These are phyloP conservation scores for Lamellibrachia satsuma DNA, from an alignment of 2,888 invertebrate genomes.

Conservation along the genomic window DNA sequence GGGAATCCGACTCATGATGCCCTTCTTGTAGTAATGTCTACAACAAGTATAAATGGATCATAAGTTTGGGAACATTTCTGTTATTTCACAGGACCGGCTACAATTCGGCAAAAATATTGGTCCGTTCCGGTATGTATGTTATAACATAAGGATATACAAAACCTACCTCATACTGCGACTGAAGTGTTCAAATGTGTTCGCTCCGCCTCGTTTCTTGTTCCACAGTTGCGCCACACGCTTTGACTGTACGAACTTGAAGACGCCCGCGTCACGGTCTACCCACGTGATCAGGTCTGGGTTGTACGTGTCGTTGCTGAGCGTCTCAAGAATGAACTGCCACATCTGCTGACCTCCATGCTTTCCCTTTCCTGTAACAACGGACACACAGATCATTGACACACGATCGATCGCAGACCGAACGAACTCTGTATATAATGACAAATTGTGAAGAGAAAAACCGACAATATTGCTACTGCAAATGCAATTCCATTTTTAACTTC, in stretches of 20 bases:
- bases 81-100: too few species aligned
- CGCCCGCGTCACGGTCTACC: slow-evolving; percentile 84
- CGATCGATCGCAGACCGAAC: too few species aligned
- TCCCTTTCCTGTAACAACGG: not conserved
- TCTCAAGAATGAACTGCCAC: slow-evolving; percentile 87
- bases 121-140: too few species aligned
- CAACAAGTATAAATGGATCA: slow-evolving; percentile 24
- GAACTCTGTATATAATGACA: not conserved
- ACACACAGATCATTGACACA: not conserved
- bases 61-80: not conserved
- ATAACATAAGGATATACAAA: slow-evolving; percentile 65
- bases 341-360: slow-evolving; percentile 63
- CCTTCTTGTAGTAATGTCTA: slow-evolving; percentile 62
- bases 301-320: slow-evolving; percentile 78
- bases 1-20: slow-evolving; percentile 58
- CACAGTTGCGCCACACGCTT: slow-evolving; percentile 87
- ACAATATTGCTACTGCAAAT: too few species aligned
- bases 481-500: too few species aligned
- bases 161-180: slow-evolving; percentile 81
- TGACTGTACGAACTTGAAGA: slow-evolving; percentile 86
- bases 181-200: slow-evolving; percentile 92
- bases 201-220: slow-evolving; percentile 84
- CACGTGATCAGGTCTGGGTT: slow-evolving; percentile 86
- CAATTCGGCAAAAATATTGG: too few species aligned
- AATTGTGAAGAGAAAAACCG: too few species aligned